Evolutionary conservation across 2,797 vertebrate genomes (phyloP).

Genomic region (Artibeus jamaicensis): DNA sequence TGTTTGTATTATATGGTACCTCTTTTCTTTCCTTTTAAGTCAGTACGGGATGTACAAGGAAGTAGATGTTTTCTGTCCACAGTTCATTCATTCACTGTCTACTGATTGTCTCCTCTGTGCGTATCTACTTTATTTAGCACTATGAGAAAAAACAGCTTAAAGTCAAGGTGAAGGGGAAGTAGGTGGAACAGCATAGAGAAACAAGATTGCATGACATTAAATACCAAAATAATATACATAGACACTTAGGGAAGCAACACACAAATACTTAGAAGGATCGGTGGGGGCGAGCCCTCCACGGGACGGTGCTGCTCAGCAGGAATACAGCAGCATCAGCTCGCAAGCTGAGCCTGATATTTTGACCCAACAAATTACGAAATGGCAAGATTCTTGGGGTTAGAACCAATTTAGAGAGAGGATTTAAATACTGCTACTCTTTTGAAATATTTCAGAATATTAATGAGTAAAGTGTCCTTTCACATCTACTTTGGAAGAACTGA

Average conservation of each 20-base stretch:
- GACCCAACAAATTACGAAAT: neutral
- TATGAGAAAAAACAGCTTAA: neutral
- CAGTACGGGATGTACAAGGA: neutral
- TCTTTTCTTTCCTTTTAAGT: conserved; percentile 20
- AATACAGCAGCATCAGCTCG: neutral
- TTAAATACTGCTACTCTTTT: neutral
- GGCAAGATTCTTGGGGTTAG: neutral
- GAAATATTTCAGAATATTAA: conserved; percentile 1
- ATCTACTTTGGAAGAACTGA: neutral
- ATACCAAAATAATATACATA: neutral
- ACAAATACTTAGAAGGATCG: neutral
- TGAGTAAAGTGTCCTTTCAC: neutral
- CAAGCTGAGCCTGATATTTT: neutral
- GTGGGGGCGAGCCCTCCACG: neutral
- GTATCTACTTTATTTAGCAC: neutral
- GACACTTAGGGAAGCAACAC: neutral
- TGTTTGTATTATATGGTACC: neutral
- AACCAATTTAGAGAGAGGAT: neutral
- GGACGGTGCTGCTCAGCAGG: neutral
- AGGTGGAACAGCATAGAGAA: neutral
- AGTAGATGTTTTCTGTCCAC: neutral
- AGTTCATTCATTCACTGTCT: conserved; percentile 5
- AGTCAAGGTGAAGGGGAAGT: neutral
- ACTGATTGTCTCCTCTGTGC: neutral
- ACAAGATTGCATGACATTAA: neutral